phyloP scores from a whole-genome alignment of 2,113 vertebrate genomes.

The Promerops cafer region DNA sequence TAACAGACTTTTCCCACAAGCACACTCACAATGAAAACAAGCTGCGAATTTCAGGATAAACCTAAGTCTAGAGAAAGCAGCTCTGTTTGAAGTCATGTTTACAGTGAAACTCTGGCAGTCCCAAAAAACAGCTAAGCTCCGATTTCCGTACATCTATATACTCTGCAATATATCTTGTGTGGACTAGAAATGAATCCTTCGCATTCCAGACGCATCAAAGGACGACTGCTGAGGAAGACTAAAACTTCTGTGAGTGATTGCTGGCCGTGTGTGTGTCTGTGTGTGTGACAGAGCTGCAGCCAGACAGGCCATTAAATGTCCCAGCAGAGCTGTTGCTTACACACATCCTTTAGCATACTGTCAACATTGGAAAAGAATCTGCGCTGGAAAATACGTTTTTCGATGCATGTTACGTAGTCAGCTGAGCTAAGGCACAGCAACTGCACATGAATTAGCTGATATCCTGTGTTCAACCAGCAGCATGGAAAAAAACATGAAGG shows the following conservation, averaged over 20 bases:
- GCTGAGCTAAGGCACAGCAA: neutral
- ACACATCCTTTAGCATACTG: conserved; percentile 7
- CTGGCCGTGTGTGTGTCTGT: neutral
- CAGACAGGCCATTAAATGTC: conserved; percentile 35
- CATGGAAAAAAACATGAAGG: neutral
- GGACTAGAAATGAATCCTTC: conserved; percentile 40
- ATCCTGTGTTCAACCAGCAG: neutral
- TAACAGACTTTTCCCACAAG: conserved; percentile 7
- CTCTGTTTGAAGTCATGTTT: conserved; percentile 57
- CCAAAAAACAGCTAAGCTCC: conserved; percentile 48
- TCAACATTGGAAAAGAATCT: conserved; percentile 17
- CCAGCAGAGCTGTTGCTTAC: conserved; percentile 27
- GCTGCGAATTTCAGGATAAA: conserved; percentile 23
- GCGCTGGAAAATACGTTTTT: neutral
- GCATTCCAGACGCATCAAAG: conserved; percentile 57
- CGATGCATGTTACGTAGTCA: neutral
- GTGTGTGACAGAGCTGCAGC: conserved; percentile 5
- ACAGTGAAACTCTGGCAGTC: conserved; percentile 56
- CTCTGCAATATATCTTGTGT: conserved; percentile 59
- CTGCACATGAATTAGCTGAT: neutral
- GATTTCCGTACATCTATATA: conserved; percentile 54
- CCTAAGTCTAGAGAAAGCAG: conserved; percentile 31
- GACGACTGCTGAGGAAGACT: conserved; percentile 42
- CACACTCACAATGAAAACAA: conserved; percentile 49
- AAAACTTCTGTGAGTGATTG: conserved; percentile 44